Evolutionary conservation across 1,140 invertebrate genomes (phyloP).

Genomic region (Drosophila neocordata): DNA sequence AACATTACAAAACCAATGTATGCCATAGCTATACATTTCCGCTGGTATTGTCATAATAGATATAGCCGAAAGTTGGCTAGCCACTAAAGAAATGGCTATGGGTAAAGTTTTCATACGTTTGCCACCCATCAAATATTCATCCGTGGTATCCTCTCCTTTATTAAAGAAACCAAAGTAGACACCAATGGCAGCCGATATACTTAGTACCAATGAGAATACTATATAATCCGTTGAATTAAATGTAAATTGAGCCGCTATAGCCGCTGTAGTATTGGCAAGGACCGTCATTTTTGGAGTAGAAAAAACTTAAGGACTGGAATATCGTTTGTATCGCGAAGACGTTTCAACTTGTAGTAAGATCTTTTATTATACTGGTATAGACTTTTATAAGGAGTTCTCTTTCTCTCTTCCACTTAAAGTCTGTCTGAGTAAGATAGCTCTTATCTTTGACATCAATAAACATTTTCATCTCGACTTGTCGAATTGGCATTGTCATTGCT

Average conservation of each 20-base stretch:
- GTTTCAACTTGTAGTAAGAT: neutral
- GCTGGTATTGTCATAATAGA: constrained; percentile 90
- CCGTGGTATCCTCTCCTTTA: constrained; percentile 83
- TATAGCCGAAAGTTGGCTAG: constrained; percentile 91
- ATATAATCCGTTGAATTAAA: constrained; percentile 85
- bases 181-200: constrained; percentile 86
- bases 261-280: constrained; percentile 40
- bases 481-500: neutral
- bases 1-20: constrained; percentile 87
- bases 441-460: neutral
- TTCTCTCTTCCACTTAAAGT: neutral
- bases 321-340: neutral
- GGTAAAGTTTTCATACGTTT: constrained; percentile 87
- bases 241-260: constrained; percentile 41
- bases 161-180: constrained; percentile 85
- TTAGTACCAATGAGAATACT: constrained; percentile 86
- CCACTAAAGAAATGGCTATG: constrained; percentile 87
- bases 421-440: neutral
- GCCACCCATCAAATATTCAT: constrained; percentile 86
- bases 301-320: neutral
- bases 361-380: neutral
- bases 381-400: neutral
- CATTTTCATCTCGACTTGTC: neutral
- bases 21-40: constrained; percentile 91
- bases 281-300: constrained; percentile 37